Percentiles rank a stretch among this genome's conserved stretches.
These are phyloP conservation scores for Heteropelma amictum DNA, from an alignment of 2,888 invertebrate species.

Conservation along the genomic window DNA sequence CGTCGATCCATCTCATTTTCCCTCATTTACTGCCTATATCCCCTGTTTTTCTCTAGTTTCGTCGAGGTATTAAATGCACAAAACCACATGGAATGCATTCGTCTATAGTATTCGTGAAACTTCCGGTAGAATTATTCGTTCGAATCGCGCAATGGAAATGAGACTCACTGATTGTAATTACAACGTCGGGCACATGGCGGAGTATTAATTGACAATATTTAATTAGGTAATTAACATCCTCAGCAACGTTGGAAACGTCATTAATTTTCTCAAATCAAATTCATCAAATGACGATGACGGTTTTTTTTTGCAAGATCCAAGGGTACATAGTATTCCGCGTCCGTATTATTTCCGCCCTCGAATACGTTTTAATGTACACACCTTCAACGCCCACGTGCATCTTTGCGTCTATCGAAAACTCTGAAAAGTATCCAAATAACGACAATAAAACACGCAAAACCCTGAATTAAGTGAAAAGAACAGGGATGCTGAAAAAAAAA, in stretches of 20 bases:
- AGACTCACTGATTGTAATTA: constrained; percentile 2
- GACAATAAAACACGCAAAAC: no score
- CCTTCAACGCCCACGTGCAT: no score
- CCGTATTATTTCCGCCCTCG: constrained; percentile 13
- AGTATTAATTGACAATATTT: neutral
- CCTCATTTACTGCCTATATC: neutral
- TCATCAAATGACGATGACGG: neutral
- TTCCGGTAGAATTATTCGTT: neutral
- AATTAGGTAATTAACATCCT: neutral
- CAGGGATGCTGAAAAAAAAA: no score
- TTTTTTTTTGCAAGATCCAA: neutral
- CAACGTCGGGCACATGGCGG: neutral
- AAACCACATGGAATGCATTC: constrained; percentile 15
- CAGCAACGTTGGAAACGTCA: neutral
- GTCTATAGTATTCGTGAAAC: neutral
- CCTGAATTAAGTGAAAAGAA: no score
- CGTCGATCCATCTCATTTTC: constrained; percentile 4
- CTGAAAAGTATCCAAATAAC: no score
- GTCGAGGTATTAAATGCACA: neutral
- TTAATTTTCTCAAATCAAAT: neutral
- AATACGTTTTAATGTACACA: no score
- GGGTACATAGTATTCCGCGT: no score
- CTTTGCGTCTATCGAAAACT: no score
- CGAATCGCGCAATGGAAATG: neutral
- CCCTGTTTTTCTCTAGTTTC: neutral